A percentile compares a stretch with the other conserved stretches of the same genome.
Conservation (phyloP, 2,888 invertebrate species). For the Tricholauxania praeusta region DNA sequence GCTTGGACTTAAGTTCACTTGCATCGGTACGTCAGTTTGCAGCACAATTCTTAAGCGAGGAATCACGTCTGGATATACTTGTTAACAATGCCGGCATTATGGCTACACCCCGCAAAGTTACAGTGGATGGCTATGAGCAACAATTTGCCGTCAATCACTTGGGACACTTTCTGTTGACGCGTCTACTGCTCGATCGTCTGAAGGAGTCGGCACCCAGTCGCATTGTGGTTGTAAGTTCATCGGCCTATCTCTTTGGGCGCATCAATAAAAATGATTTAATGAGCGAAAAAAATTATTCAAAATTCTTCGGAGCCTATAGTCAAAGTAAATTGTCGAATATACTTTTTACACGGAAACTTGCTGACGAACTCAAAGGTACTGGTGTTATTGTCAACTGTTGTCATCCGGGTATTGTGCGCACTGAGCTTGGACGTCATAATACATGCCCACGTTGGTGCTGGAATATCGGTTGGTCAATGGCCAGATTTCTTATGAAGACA, state of each 20-base stretch:
- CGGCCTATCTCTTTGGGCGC: constrained; percentile 76
- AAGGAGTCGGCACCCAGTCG: constrained; percentile 77
- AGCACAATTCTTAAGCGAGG: constrained; percentile 65
- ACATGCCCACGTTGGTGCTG: constrained; percentile 52
- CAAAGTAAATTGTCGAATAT: constrained; percentile 86
- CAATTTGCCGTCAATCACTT: constrained; percentile 74
- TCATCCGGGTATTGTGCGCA: constrained; percentile 78
- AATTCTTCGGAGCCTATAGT: constrained; percentile 75
- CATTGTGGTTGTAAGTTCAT: constrained; percentile 80
- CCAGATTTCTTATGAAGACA: constrained; percentile 57
- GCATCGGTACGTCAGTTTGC: constrained; percentile 72
- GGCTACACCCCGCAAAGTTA: constrained; percentile 67
- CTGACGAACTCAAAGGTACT: constrained; percentile 69
- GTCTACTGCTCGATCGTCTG: constrained; percentile 71
- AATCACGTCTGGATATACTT: constrained; percentile 69
- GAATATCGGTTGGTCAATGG: constrained; percentile 48
- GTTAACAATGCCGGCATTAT: constrained; percentile 73
- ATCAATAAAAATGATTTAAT: constrained; percentile 80
- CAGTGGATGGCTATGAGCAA: constrained; percentile 72
- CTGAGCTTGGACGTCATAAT: constrained; percentile 76
- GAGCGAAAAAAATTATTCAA: constrained; percentile 75
- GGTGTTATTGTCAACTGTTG: constrained; percentile 48
- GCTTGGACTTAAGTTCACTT: constrained; percentile 70
- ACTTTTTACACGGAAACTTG: constrained; percentile 78
- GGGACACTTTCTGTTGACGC: constrained; percentile 75